These are phyloP conservation scores for Florisuga fusca DNA, from an alignment of 2,797 vertebrate genomes.

Conservation along the genomic window DNA sequence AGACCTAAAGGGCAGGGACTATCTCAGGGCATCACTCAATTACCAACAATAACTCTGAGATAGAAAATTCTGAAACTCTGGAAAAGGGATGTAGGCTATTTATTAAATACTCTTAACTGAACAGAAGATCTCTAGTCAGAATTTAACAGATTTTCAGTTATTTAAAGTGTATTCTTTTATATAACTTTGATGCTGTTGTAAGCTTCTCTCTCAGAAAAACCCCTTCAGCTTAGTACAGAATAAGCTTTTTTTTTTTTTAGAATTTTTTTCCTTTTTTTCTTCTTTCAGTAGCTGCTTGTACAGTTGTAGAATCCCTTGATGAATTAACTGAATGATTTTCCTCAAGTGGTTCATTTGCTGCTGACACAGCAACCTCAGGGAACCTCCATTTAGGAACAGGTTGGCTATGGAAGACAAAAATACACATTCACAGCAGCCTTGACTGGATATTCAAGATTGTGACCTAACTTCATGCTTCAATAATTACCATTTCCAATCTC, in stretches of 20 bases:
- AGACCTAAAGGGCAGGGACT: background rate
- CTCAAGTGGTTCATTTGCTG: background rate
- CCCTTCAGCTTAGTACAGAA: background rate
- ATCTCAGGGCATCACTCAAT: background rate
- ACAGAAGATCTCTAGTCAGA: background rate
- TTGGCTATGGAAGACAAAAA: background rate
- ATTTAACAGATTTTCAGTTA: background rate
- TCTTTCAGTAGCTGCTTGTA: conserved; percentile 3
- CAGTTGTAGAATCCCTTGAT: background rate
- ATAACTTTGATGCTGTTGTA: background rate
- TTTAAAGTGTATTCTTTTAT: background rate
- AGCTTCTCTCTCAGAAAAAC: background rate
- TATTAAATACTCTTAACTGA: background rate
- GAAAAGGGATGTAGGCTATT: background rate
- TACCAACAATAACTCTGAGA: background rate
- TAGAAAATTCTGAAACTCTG: background rate
- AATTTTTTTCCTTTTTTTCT: no score
- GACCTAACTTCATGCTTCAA: background rate
- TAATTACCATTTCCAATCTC: background rate
- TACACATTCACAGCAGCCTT: background rate
- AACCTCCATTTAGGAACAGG: background rate
- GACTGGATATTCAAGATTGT: background rate
- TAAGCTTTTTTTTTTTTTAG: background rate
- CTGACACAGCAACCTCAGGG: background rate
- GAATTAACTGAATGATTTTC: background rate